These are phyloP conservation scores for Psilopsiagon aurifrons DNA, from an alignment of 2,113 vertebrate genomes.

Conservation along the genomic window DNA sequence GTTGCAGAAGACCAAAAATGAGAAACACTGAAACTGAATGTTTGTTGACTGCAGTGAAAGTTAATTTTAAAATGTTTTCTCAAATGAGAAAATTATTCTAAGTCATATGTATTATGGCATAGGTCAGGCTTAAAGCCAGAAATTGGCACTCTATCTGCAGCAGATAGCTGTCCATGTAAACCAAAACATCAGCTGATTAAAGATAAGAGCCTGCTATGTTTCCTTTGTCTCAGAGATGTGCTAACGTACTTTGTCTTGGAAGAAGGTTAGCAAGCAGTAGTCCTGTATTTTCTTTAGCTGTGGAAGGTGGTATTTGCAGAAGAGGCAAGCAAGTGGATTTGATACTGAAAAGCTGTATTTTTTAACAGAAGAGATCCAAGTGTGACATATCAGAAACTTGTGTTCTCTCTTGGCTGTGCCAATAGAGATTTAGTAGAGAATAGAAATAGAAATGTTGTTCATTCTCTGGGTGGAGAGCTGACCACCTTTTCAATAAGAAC, in stretches of 20 bases:
- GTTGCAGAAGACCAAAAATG: neutral
- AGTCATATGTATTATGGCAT: neutral
- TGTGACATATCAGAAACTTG: neutral
- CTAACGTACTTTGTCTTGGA: neutral
- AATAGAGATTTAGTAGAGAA: neutral
- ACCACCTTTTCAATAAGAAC: neutral
- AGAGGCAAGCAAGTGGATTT: neutral
- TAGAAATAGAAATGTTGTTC: neutral
- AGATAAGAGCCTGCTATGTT: neutral
- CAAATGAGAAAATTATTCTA: neutral
- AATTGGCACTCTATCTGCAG: neutral
- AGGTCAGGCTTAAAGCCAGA: neutral
- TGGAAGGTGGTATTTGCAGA: neutral
- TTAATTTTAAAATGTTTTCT: neutral
- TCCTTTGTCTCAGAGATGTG: neutral
- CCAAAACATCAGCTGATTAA: neutral
- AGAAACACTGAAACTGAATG: neutral
- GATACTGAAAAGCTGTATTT: neutral
- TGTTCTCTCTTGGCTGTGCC: neutral
- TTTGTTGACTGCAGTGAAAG: neutral
- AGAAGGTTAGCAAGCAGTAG: neutral
- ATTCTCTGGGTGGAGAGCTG: neutral
- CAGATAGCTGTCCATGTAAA: neutral
- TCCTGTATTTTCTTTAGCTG: neutral
- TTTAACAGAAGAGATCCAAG: neutral